These are phyloP conservation scores for Neomorphus geoffroyi DNA, from an alignment of 2,797 vertebrate genomes.

Conservation along the genomic window DNA sequence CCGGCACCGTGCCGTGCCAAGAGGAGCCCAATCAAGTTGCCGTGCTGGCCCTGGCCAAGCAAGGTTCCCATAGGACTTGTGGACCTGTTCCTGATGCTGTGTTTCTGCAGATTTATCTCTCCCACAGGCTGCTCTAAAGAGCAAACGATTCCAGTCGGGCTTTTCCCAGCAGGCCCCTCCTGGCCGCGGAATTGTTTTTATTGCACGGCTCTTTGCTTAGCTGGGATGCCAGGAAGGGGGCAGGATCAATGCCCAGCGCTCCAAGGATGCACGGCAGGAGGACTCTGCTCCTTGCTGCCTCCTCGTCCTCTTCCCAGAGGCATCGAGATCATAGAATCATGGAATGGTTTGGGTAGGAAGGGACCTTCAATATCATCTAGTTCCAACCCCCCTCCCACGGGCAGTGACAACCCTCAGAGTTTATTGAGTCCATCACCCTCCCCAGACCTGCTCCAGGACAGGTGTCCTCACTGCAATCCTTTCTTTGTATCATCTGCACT, in stretches of 20 bases:
- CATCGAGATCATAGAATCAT: not conserved
- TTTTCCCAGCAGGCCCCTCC: not conserved
- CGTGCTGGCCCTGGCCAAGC: rapidly evolving
- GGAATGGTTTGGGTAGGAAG: too few relatives aligned
- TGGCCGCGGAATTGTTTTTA: not conserved
- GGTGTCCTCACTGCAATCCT: rapidly evolving
- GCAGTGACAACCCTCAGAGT: not conserved
- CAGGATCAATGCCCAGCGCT: not conserved
- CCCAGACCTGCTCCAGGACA: not conserved
- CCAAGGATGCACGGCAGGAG: not conserved
- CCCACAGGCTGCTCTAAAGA: not conserved
- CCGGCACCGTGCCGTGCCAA: not conserved
- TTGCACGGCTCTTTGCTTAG: not conserved
- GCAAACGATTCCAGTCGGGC: not conserved
- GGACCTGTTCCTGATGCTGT: not conserved
- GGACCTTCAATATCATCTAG: too few relatives aligned
- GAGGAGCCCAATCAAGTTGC: not conserved
- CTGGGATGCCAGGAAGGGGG: not conserved
- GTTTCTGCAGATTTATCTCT: not conserved
- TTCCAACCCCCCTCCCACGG: too few relatives aligned
- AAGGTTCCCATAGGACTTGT: not conserved
- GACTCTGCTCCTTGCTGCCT: not conserved
- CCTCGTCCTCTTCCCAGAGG: not conserved
- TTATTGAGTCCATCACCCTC: not conserved
- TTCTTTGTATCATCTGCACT: not conserved